Base-by-base conservation (phyloP, 2,797 vertebrate species). In the Florisuga fusca region DNA sequence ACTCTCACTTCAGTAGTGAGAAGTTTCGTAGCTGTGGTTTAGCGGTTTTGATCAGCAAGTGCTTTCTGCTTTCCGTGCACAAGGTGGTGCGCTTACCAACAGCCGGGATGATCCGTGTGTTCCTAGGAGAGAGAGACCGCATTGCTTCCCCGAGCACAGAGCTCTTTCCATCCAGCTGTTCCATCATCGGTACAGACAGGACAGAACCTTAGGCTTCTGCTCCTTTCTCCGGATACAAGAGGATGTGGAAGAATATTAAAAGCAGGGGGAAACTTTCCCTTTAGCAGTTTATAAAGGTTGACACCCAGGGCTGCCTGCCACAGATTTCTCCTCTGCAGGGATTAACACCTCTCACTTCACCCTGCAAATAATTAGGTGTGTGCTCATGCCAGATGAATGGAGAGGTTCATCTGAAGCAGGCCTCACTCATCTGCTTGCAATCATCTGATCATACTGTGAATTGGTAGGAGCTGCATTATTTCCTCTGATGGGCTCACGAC, bases 41-140 rank as follows among this genome's bases (percentile, higher is more conserved):
- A 0, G 15, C n/a, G 5, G n/a, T 0, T 11, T 7, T 6, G 20
- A 1, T 2, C 6, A 26, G 34, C 1, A 10, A 5, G 25, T 36
- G 63, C 43, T 22, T 25, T 62, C 48, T 43, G 33, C 46, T 34
- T 12, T 36, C 58, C 26, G 80, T 23, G 48, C 89, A 76, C 75
- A 16, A 29, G 75, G 84, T 61, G 75, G 79, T 53, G 75, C 71
- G 48, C 79, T 41, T 7, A 36, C 0, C 63, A 55, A 5, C 23
- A 4, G 14, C 0, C 15, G 2, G 33, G n/a, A 45, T 1, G 1
- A 7, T 2, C 15, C 17, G 23, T 5, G 4, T 23, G 31, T 1
- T 26, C 50, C 3, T 0, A 36, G 14, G 55, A 0, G 12, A 46
- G 9, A 7, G 53, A 6, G 2, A 16, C 45, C 4, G 2, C 2